Conservation (phyloP, 2,797 vertebrate species). For the Numenius phaeopus region DNA sequence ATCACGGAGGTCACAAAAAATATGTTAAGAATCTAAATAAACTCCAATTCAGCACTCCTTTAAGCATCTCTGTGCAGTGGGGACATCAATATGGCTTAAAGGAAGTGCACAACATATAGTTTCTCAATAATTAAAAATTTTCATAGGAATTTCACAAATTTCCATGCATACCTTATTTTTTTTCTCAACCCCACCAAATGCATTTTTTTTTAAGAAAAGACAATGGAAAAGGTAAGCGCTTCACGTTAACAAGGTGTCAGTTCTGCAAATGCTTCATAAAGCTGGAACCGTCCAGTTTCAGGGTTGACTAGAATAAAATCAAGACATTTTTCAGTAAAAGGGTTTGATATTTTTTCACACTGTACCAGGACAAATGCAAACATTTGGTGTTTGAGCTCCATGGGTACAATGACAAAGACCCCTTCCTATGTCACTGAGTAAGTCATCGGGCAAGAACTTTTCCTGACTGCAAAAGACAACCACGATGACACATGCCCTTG, state of each 20-base stretch:
- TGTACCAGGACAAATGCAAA: not conserved
- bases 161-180: not conserved
- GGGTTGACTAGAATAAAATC: not conserved
- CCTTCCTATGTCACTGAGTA: not conserved
- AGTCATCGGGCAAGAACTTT: not conserved
- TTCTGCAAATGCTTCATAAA: not conserved
- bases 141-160: not conserved
- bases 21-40: conserved; percentile 37
- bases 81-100: not conserved
- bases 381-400: not conserved
- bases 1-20: conserved; percentile 2
- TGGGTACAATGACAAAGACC: not conserved
- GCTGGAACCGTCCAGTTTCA: not conserved
- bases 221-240: not conserved
- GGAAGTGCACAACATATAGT: not conserved
- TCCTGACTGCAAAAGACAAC: not conserved
- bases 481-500: not conserved
- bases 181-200: not conserved
- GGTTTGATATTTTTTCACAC: not conserved
- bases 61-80: not conserved
- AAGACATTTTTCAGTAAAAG: not conserved
- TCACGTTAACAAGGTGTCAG: not conserved
- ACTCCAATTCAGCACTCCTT: not conserved
- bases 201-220: not conserved
- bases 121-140: not conserved